phyloP scores from a whole-genome alignment of 2,888 invertebrate genomes.

The Nebria brevicollis region DNA sequence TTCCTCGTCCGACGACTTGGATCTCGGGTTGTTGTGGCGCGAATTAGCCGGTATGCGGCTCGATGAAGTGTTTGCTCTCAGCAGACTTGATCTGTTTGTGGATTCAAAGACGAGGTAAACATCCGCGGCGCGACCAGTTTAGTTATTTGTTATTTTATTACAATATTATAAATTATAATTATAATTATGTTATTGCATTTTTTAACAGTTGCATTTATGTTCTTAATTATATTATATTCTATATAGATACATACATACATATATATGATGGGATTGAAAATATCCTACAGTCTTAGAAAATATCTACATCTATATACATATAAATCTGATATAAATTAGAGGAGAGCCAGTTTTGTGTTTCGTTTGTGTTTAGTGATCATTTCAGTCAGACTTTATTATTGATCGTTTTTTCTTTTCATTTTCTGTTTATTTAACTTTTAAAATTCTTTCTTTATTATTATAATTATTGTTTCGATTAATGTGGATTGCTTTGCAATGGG shows the following conservation, averaged over 20 bases:
- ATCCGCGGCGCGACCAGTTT: conserved; percentile 29
- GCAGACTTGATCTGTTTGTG: conserved; percentile 41
- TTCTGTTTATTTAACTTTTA: conserved; percentile 26
- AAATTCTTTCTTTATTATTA: conserved; percentile 13
- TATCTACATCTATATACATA: neutral
- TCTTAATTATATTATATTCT: conserved; percentile 47
- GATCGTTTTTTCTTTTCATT: conserved; percentile 19
- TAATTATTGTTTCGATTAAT: conserved; percentile 17
- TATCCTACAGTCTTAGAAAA: conserved; percentile 6
- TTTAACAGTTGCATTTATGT: conserved; percentile 57
- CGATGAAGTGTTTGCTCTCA: conserved; percentile 59
- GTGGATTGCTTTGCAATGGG: conserved; percentile 37
- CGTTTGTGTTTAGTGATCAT: conserved; percentile 36
- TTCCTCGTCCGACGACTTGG: conserved; percentile 54
- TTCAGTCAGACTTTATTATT: conserved; percentile 46
- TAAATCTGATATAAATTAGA: conserved; percentile 3
- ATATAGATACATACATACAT: neutral
- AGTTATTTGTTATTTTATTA: conserved; percentile 49
- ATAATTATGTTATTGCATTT: conserved; percentile 63
- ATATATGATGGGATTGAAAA: neutral
- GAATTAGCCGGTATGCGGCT: conserved; percentile 63
- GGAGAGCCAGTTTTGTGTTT: conserved; percentile 28
- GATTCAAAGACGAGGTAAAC: conserved; percentile 48
- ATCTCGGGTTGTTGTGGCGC: conserved; percentile 63
- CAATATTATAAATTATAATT: conserved; percentile 49